phyloP scores from a whole-genome alignment of 2,888 invertebrate species.

The Yponomeuta sedellus region DNA sequence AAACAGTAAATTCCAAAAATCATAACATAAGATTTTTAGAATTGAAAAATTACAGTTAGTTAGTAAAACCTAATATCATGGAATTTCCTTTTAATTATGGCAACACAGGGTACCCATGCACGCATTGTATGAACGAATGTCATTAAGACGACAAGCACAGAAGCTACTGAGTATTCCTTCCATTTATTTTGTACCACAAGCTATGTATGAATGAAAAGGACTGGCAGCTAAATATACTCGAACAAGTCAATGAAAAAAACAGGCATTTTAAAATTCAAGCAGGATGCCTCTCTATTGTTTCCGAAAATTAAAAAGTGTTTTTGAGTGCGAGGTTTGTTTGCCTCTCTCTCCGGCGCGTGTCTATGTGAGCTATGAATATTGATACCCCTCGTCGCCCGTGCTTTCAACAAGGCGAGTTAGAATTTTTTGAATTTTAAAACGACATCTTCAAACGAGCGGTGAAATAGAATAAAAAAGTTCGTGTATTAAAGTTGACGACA shows the following conservation, averaged over 20 bases:
- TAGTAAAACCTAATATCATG: too few relatives aligned
- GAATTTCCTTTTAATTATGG: too few relatives aligned
- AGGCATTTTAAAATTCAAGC: background rate
- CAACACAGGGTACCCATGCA: too few relatives aligned
- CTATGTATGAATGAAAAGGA: background rate
- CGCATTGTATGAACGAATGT: too few relatives aligned
- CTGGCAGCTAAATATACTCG: background rate
- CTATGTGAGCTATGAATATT: slow-evolving; percentile 46
- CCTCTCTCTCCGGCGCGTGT: slow-evolving; percentile 38
- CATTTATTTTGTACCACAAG: background rate
- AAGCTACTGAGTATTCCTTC: background rate
- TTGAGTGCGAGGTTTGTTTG: slow-evolving; percentile 26
- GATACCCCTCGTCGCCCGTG: slow-evolving; percentile 39
- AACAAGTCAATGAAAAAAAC: background rate
- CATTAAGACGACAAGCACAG: too few relatives aligned
- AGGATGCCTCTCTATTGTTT: slow-evolving; percentile 26
- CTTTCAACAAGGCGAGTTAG: slow-evolving; percentile 4
- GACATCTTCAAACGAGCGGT: background rate
- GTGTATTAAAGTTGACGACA: too few relatives aligned
- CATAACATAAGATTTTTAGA: too few relatives aligned
- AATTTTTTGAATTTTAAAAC: slow-evolving; percentile 18
- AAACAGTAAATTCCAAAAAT: too few relatives aligned
- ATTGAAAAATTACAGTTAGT: too few relatives aligned
- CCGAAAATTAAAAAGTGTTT: slow-evolving; percentile 31
- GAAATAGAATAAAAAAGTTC: background rate